Base-by-base conservation (phyloP, 2,888 invertebrate genomes). In the Allolobophora icterica region DNA sequence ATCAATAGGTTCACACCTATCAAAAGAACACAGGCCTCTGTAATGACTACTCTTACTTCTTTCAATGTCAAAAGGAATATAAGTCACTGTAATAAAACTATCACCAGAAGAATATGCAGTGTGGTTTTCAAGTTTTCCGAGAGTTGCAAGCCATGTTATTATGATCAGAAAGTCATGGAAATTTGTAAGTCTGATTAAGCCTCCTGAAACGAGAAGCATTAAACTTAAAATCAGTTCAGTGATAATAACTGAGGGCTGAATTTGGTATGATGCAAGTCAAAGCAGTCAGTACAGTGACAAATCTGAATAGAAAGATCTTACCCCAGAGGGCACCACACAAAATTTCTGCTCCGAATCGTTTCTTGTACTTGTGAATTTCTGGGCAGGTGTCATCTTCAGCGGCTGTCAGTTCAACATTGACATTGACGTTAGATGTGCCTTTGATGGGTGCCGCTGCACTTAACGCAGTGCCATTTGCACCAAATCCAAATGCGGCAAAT, bases 301-400 rank as follows among this genome's bases (percentile, higher is more conserved):
- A n/a, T 71, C 30, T 30, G 71, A n/a, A n/a, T 33, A 33, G 38
- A 84, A 38, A 84, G 5, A 84, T 19, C 96, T 96, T 94, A 97
- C 99, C 99, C 99, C 99, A 99, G 91, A 99, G 96, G 89, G 99
- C 99, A 92, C 99, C 99, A 96, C 99, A 99, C 90, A 99, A 96
- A 93, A 99, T 99, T 96, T 99, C 99, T 91, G 99, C 99, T 96
- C 98, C 99, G 96, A 99, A 99, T 93, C 99, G 97, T 96, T 99
- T 99, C 97, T 99, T 99, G 96, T 99, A 99, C 96, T 99, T 99
- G 58, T 99, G 96, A 94, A 99, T 99, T 96, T 99, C 99, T 0
- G 99, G 99, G 91, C 99, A 99, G 95, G 99, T 99, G 40, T 94
- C 93, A 15, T 97, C 97, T 42, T 97, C 97, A 89, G 98, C 98